Conservation (phyloP, 2,888 invertebrate genomes). For the Synergus gifuensis region DNA sequence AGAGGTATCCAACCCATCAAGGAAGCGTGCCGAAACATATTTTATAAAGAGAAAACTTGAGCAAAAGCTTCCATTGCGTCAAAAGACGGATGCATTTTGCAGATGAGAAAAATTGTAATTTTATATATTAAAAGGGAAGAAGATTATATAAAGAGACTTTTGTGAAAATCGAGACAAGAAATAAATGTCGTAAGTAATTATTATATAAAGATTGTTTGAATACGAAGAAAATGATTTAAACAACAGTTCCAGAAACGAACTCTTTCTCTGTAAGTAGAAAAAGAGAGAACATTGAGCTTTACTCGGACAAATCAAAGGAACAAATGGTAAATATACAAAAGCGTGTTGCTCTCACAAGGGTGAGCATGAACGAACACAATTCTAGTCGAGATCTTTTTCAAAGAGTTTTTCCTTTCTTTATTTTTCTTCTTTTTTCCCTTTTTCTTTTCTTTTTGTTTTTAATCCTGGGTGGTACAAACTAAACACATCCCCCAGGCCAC, state of each 20-base stretch:
- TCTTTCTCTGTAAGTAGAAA: not conserved
- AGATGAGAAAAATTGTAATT: slow-evolving; percentile 5
- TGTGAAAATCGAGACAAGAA: not conserved
- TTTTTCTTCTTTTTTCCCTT: not conserved
- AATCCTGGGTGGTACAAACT: not conserved
- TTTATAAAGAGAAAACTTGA: not conserved
- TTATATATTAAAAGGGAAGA: not conserved
- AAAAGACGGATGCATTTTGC: not conserved
- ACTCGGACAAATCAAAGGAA: not conserved
- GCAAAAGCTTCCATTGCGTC: not conserved
- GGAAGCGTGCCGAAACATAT: slow-evolving; percentile 6
- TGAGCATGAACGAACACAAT: not conserved
- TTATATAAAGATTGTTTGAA: too few relatives aligned
- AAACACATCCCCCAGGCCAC: not conserved
- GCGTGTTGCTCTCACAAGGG: not conserved
- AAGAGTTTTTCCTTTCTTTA: not conserved
- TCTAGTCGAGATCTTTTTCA: not conserved
- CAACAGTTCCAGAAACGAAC: not conserved
- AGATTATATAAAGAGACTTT: not conserved
- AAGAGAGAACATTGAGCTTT: not conserved
- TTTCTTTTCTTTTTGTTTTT: not conserved
- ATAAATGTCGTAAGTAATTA: too few relatives aligned
- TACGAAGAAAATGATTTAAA: not conserved
- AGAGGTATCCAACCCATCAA: not conserved
- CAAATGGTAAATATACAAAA: not conserved